phyloP scores from a whole-genome alignment of 2,797 vertebrate species.

The Phyllotis vaccarum region DNA sequence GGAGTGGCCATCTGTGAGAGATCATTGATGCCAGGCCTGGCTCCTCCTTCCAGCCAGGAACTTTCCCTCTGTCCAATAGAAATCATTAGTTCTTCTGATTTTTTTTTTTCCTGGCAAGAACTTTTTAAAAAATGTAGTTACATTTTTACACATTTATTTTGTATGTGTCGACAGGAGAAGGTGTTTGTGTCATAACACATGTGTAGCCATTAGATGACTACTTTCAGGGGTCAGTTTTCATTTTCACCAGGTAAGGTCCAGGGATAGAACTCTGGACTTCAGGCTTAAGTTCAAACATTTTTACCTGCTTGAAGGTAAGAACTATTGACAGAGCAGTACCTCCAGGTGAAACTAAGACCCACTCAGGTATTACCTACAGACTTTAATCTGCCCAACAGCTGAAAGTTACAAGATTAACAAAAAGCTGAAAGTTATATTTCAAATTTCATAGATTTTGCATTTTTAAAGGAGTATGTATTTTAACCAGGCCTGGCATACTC shows the following conservation, averaged over 20 bases:
- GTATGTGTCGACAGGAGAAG: neutral
- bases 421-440: neutral
- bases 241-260: neutral
- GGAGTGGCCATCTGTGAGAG: constrained; percentile 78
- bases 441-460: neutral
- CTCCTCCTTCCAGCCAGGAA: neutral
- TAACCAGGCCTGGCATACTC: neutral
- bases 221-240: neutral
- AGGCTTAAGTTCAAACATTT: neutral
- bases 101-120: neutral
- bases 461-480: neutral
- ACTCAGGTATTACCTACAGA: neutral
- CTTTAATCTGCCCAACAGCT: neutral
- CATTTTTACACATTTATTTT: neutral
- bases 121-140: neutral
- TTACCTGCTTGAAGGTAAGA: neutral
- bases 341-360: neutral
- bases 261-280: neutral
- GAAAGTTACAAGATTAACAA: neutral
- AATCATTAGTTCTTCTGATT: neutral
- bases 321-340: neutral
- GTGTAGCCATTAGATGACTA: neutral
- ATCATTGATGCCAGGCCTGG: constrained; percentile 63
- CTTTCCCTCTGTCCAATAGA: no score
- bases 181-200: neutral